These are phyloP conservation scores for Xanthorhoe designata DNA, from an alignment of 2,888 invertebrate species.

Conservation along the genomic window DNA sequence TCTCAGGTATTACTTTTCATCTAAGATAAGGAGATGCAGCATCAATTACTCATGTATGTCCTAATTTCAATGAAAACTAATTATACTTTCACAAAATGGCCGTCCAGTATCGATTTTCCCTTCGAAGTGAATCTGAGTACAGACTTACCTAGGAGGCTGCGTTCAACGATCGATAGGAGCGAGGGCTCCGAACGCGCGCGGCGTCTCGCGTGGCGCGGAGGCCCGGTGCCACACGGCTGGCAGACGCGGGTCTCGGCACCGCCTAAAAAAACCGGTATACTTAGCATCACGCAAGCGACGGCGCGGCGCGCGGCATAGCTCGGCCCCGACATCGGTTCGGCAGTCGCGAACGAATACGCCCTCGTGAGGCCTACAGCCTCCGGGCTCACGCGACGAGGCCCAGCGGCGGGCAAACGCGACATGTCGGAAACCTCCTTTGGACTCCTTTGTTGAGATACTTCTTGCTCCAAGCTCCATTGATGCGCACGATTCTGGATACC, in stretches of 20 bases:
- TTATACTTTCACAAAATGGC: constrained; percentile 74
- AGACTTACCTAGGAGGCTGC: constrained; percentile 75
- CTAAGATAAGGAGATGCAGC: constrained; percentile 22
- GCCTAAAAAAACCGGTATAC: constrained; percentile 81
- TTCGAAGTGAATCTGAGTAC: constrained; percentile 60
- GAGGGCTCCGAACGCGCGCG: constrained; percentile 84
- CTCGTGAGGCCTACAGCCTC: constrained; percentile 80
- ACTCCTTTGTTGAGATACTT: constrained; percentile 48
- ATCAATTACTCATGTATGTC: constrained; percentile 31
- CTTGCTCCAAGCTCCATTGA: constrained; percentile 47
- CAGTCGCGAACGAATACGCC: constrained; percentile 71
- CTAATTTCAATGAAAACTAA: constrained; percentile 46
- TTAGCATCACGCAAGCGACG: constrained; percentile 70
- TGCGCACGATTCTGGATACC: constrained; percentile 66
- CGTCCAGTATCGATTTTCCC: constrained; percentile 68
- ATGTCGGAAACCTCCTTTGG: constrained; percentile 46
- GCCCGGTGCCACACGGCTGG: constrained; percentile 76
- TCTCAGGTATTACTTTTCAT: neutral
- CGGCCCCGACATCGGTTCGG: constrained; percentile 58
- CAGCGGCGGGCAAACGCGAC: constrained; percentile 75
- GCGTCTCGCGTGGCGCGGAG: constrained; percentile 68
- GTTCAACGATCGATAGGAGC: constrained; percentile 72
- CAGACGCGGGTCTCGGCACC: constrained; percentile 76
- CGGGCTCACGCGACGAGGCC: constrained; percentile 78
- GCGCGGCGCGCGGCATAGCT: constrained; percentile 58